These are phyloP conservation scores for Oreamnos americanus DNA, from an alignment of 2,113 vertebrate species.

Conservation along the genomic window DNA sequence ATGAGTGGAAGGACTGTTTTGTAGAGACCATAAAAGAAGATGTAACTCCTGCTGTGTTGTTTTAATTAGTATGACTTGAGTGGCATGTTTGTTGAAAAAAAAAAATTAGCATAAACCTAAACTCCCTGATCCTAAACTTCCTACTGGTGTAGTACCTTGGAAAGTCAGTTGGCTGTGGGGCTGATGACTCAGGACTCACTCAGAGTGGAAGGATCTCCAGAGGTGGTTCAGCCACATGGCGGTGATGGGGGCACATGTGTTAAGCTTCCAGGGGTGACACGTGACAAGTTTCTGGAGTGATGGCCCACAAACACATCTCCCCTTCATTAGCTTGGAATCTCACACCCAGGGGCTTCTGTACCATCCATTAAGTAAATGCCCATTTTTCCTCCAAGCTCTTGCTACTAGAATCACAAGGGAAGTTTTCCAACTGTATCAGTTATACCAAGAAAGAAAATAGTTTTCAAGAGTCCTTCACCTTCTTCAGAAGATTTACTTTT, in stretches of 20 bases:
- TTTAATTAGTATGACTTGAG: background rate
- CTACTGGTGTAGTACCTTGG: background rate
- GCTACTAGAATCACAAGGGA: background rate
- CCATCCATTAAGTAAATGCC: background rate
- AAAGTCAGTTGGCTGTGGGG: background rate
- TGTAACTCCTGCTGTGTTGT: background rate
- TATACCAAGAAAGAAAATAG: background rate
- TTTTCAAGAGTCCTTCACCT: background rate
- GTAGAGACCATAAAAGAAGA: background rate
- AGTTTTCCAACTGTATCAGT: background rate
- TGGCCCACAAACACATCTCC: background rate
- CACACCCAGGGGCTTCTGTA: background rate
- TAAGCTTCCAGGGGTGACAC: background rate
- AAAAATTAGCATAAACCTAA: background rate
- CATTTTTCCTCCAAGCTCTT: background rate
- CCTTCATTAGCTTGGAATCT: background rate
- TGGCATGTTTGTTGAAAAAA: background rate
- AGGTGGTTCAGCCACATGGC: background rate
- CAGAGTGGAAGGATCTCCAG: background rate
- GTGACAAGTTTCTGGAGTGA: background rate
- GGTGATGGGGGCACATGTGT: background rate
- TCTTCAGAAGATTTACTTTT: background rate
- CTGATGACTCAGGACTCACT: background rate
- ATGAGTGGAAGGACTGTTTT: background rate
- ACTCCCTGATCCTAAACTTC: background rate